Evolutionary conservation across 2,888 invertebrate species (phyloP).

Genomic region (Morpho deidamia): DNA sequence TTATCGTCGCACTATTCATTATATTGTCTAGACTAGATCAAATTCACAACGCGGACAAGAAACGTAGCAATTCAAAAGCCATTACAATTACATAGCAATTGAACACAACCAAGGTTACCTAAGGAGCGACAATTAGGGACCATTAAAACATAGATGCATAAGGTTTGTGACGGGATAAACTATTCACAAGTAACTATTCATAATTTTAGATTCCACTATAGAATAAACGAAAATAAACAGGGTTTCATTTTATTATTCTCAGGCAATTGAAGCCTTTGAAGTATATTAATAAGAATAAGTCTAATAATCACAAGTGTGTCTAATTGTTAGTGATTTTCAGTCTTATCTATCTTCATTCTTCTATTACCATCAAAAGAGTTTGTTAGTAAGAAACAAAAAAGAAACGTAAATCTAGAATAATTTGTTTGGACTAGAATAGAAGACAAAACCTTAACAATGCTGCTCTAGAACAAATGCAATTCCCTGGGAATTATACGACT

Average conservation of each 20-base stretch:
- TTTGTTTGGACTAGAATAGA: no score
- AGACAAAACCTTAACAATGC: no score
- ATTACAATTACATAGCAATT: slow-evolving; percentile 8
- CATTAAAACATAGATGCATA: slow-evolving; percentile 3
- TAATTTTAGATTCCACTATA: background rate
- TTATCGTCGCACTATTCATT: background rate
- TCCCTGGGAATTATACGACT: no score
- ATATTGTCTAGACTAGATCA: slow-evolving; percentile 7
- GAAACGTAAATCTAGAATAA: no score
- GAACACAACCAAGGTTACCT: slow-evolving; percentile 2
- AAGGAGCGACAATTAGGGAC: slow-evolving; percentile 5
- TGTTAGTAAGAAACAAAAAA: no score
- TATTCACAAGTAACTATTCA: background rate
- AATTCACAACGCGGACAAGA: slow-evolving; percentile 6
- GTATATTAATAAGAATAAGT: no score
- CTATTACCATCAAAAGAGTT: no score
- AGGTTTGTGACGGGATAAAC: background rate
- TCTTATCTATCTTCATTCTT: no score
- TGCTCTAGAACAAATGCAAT: no score
- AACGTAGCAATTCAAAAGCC: slow-evolving; percentile 6
- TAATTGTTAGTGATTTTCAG: no score
- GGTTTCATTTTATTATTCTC: background rate
- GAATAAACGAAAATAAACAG: background rate
- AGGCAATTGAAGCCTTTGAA: background rate
- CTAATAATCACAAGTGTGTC: no score